Evolutionary conservation across 2,113 vertebrate genomes (phyloP), one percentile per base, ranked within the genome.

Genomic region (Picathartes gymnocephalus): DNA sequence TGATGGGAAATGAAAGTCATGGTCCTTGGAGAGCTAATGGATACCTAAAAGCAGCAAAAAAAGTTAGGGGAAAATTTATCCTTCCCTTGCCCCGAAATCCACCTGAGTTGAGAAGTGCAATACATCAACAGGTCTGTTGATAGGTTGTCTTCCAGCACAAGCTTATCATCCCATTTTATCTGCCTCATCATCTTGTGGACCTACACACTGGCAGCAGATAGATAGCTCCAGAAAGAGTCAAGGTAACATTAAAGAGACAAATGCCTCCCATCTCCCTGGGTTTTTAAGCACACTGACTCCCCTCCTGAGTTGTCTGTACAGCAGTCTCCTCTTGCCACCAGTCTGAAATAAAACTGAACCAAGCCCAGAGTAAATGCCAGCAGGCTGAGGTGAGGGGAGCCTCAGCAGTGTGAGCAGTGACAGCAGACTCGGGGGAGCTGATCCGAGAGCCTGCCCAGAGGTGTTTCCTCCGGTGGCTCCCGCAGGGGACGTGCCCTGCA

Each of bases 161-260:
- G 93, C 81, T 94, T 86, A 87, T 97, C 96, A 96, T 94, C 96
- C 93, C 84, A 40, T 92, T 97, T 98, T 97, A 98, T 97, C 95
- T 35, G 35, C 89, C 88, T 97, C 96, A 97, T 98, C 95, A 97
- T 97, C 88, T 72, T 77, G 76, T 93, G 90, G 88, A 68, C 88
- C 80, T 53, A 68, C 53, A 96, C 77, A 73, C 45, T 81, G 62
- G 61, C 72, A 40, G 95, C 90, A 96, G 96, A 97, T 15, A 92
- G 78, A 81, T 78, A 64, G 84, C 96, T 95, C 56, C 72, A 94
- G 85, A 95, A 95, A 66, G 92, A 82, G 82, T 81, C 65, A 80
- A 91, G 79, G 89, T 61, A 86, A 87, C 73, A 81, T 93, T 76
- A 88, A 45, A 81, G 71, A 96, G 96, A 96, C 91, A 74, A 92